phyloP scores from a whole-genome alignment of 2,113 vertebrate genomes.

The Pseudopipra pipra region DNA sequence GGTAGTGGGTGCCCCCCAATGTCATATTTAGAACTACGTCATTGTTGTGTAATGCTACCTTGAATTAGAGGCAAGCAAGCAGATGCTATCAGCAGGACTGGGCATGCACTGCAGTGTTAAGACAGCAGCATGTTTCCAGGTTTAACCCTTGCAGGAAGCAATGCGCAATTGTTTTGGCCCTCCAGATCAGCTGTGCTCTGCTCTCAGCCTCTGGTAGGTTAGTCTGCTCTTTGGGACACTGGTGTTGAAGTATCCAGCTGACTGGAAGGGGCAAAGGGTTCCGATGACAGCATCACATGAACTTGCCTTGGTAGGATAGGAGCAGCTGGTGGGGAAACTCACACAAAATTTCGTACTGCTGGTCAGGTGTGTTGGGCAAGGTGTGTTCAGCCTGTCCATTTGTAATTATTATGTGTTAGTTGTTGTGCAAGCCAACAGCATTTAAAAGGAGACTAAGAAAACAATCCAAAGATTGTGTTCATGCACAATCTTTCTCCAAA shows the following conservation, averaged over 20 bases:
- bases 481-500: background rate
- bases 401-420: background rate
- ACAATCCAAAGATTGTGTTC: background rate
- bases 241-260: background rate
- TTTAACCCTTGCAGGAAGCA: background rate
- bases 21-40: background rate
- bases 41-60: fast-evolving
- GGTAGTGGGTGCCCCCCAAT: background rate
- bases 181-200: background rate
- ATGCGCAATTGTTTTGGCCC: background rate
- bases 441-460: background rate
- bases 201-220: background rate
- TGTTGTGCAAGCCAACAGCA: background rate
- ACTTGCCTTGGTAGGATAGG: background rate
- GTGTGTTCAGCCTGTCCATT: background rate
- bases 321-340: background rate
- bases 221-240: background rate
- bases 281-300: background rate
- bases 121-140: background rate
- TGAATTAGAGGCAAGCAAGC: background rate
- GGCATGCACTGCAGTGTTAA: background rate
- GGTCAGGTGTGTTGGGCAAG: background rate
- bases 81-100: background rate
- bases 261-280: background rate
- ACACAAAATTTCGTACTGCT: background rate